Conservation (phyloP, 2,888 invertebrate species). For the Xestia sexstrigata region DNA sequence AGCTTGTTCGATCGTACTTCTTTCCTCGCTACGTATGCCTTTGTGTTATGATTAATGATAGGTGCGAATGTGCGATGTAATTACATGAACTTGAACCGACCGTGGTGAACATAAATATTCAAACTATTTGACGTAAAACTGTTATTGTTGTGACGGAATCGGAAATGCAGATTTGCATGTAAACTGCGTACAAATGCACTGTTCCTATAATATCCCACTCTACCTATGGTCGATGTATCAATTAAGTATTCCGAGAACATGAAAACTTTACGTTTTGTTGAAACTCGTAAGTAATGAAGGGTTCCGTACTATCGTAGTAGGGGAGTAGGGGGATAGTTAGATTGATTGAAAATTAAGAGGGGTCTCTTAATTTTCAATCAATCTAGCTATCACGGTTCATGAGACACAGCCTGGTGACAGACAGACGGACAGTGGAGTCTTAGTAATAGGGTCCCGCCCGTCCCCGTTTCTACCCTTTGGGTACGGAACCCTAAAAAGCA, state of each 20-base stretch:
- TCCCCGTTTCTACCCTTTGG: no score
- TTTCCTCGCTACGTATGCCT: background rate
- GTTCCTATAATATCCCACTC: background rate
- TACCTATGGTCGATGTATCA: background rate
- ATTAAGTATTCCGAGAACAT: background rate
- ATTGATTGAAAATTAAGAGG: no score
- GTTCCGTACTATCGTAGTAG: no score
- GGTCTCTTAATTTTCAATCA: no score
- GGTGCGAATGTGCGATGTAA: slow-evolving; percentile 16
- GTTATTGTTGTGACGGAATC: slow-evolving; percentile 10
- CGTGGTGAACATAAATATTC: slow-evolving; percentile 20
- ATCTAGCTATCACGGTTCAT: no score
- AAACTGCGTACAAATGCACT: background rate
- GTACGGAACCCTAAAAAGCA: background rate
- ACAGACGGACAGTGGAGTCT: no score
- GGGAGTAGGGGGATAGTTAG: no score
- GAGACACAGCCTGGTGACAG: no score
- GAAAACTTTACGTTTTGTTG: background rate
- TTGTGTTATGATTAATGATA: slow-evolving; percentile 18
- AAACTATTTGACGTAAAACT: slow-evolving; percentile 27
- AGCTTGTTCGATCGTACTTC: no score
- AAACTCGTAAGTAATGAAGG: background rate
- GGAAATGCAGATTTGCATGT: slow-evolving; percentile 35
- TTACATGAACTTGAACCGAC: slow-evolving; percentile 31
- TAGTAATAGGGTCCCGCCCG: no score